These are phyloP conservation scores for Tympanoctomys barrerae DNA, from an alignment of 2,797 vertebrate genomes.

Conservation along the genomic window DNA sequence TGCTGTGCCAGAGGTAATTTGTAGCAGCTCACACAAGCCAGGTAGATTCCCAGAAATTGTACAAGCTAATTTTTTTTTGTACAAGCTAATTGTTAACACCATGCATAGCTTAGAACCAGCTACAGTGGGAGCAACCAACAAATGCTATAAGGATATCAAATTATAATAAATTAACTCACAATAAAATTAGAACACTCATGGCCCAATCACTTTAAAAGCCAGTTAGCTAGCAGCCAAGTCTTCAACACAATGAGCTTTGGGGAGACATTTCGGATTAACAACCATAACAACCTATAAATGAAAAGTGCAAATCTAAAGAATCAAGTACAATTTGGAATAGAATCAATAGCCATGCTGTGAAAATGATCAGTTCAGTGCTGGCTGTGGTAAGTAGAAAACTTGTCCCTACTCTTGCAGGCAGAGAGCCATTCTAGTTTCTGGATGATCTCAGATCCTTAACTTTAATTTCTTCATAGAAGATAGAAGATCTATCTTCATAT, in stretches of 20 bases:
- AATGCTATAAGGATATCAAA: background rate
- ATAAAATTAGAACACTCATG: background rate
- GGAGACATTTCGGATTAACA: background rate
- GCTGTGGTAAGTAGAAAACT: background rate
- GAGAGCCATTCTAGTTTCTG: background rate
- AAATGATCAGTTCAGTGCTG: background rate
- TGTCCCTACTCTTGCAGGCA: background rate
- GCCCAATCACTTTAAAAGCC: background rate
- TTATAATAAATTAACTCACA: background rate
- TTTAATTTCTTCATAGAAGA: background rate
- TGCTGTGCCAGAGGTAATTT: background rate
- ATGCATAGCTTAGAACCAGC: background rate
- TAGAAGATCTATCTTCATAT: background rate
- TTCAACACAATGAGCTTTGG: background rate
- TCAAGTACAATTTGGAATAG: background rate
- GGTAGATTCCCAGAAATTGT: background rate
- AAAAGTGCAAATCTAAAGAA: slow-evolving; percentile 4
- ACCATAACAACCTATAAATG: background rate
- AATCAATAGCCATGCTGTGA: background rate
- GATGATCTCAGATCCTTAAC: background rate
- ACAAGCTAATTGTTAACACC: background rate
- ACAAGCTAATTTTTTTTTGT: background rate
- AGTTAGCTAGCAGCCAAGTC: background rate
- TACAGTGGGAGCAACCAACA: background rate
- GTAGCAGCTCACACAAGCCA: background rate